Evolutionary conservation across 2,113 vertebrate genomes (phyloP).

Genomic region (Forbesichthys agassizii): DNA sequence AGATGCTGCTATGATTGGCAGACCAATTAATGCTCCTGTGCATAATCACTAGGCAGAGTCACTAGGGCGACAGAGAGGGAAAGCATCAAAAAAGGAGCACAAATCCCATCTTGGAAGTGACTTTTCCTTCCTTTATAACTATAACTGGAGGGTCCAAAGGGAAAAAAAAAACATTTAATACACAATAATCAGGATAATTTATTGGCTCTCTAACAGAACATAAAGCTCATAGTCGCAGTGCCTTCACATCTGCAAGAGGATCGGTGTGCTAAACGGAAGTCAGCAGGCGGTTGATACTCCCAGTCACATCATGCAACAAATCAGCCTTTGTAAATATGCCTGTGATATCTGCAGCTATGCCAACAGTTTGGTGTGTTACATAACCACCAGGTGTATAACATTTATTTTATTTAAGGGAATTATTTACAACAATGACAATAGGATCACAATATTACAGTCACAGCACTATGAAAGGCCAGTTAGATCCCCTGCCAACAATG

Average conservation of each 20-base stretch:
- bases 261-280: no score
- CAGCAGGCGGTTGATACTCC: no score
- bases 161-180: not conserved
- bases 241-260: no score
- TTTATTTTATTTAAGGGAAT: no score
- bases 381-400: no score
- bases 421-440: not conserved
- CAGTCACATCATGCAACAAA: no score
- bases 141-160: not conserved
- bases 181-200: no score
- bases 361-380: no score
- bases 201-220: no score
- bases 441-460: not conserved
- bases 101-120: conserved; percentile 6
- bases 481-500: not conserved
- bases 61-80: conserved; percentile 21
- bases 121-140: not conserved
- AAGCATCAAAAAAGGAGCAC: conserved; percentile 16
- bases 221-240: no score
- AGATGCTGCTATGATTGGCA: conserved; percentile 50
- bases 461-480: not conserved
- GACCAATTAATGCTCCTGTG: conserved; percentile 53
- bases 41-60: conserved; percentile 40
- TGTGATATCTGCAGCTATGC: no score
- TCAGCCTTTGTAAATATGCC: no score